phyloP scores from a whole-genome alignment of 1,140 invertebrate genomes.

The Propsilocerus akamusi region DNA sequence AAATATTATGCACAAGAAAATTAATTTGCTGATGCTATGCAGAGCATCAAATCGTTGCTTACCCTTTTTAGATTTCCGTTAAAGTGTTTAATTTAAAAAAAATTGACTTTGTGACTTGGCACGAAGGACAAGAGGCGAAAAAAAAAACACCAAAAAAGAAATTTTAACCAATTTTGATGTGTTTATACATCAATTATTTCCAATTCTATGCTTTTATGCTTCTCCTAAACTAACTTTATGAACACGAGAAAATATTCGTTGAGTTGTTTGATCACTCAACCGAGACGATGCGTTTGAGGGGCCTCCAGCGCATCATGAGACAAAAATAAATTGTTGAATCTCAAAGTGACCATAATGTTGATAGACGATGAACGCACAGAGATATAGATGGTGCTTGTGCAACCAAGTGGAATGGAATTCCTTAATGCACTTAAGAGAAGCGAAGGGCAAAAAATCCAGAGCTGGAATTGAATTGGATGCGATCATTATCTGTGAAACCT shows the following conservation, averaged over 20 bases:
- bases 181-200: not conserved
- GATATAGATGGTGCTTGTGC: not conserved
- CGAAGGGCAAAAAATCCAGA: not conserved
- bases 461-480: too few species aligned
- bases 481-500: too few species aligned
- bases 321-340: not conserved
- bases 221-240: not conserved
- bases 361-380: too few species aligned
- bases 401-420: constrained; percentile 2
- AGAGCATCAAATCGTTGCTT: too few species aligned
- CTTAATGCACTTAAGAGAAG: not conserved
- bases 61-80: too few species aligned
- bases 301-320: too few species aligned
- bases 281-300: not conserved
- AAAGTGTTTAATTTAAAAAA: too few species aligned
- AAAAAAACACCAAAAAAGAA: too few species aligned
- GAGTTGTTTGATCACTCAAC: not conserved
- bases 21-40: too few species aligned
- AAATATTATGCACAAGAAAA: too few species aligned
- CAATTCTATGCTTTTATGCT: not conserved
- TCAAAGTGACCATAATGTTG: not conserved
- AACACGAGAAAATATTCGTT: not conserved
- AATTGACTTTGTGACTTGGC: too few species aligned
- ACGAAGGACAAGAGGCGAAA: too few species aligned
- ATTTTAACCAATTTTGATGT: not conserved